Base-by-base conservation (phyloP, 2,113 vertebrate genomes). In the Antechinus stuartii region DNA sequence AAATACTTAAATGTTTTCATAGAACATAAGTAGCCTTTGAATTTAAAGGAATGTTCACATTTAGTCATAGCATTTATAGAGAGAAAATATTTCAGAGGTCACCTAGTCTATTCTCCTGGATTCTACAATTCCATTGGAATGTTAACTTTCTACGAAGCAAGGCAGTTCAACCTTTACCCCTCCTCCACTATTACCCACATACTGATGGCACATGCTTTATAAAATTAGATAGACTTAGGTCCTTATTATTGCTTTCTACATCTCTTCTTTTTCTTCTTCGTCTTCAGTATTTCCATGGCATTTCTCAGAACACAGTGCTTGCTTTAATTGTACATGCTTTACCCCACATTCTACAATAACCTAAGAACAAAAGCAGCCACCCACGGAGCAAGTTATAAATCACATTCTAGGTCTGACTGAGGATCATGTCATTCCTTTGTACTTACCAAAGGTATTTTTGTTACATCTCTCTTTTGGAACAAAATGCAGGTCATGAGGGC, bases 1-100 rank as follows among this genome's bases (percentile, higher is more conserved):
- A 47, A 90, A 94, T 54, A 97, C 55, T 84, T 94, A 94, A 95
- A 92, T 91, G 61, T 91, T 95, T 96, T 96, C 92, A 84, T 91
- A 94, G 94, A 95, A 42, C 68, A 42, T 42, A 1, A 84, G n/a
- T 8, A 84, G 19, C 68, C 19, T 84, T 84, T 84, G 68, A 84
- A 84, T 84, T 84, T 84, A 84, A 84, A 42, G 22, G 68, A 35
- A 23, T 68, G 16, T n/a, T 84, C n/a, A n/a, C 1, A 42, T 42
- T 84, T 84, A 84, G 68, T 84, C n/a, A 42, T 19, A 84, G 68
- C 19, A 96, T 54, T 56, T 53, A 84, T 91, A 95, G 89, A 57
- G 89, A 90, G 68, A 93, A 84, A 95, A 76, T 42, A 42, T 42
- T 30, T 22, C 49, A 24, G 8, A 90, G 68, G 61, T 61, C 22